A percentile compares a stretch with the other conserved stretches of the same genome.
Evolutionary conservation across 2,113 vertebrate species (phyloP).

Genomic region (Erinaceus europaeus): DNA sequence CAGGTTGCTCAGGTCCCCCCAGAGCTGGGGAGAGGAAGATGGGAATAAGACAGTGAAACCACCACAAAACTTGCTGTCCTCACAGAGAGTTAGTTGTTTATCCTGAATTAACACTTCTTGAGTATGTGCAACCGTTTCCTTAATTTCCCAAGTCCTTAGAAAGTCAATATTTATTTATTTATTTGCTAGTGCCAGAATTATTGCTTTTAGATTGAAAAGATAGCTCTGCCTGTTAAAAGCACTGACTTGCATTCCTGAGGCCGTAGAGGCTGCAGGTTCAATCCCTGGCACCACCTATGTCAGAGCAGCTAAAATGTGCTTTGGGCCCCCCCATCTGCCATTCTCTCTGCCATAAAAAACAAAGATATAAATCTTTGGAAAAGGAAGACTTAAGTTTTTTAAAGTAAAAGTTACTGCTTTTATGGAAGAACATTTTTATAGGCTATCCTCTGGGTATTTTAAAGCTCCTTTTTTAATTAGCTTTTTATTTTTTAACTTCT

Average conservation of each 20-base stretch:
- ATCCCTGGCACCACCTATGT: too few species aligned
- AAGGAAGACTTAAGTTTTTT: too few species aligned
- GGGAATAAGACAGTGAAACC: neutral
- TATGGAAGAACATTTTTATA: neutral
- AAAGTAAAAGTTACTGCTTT: too few species aligned
- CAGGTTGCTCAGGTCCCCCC: neutral
- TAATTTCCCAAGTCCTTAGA: constrained; percentile 22
- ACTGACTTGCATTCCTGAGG: too few species aligned
- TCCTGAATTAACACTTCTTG: neutral
- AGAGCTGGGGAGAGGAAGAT: neutral
- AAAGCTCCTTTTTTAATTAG: neutral
- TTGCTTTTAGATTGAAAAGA: too few species aligned
- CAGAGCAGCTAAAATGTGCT: too few species aligned
- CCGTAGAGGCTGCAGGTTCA: too few species aligned
- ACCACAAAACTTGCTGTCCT: neutral
- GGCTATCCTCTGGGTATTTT: neutral
- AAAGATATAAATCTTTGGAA: too few species aligned
- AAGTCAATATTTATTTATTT: neutral
- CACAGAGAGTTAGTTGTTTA: neutral
- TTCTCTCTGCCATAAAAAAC: too few species aligned
- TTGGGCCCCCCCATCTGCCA: too few species aligned
- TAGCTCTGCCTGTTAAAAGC: too few species aligned
- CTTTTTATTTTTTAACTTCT: neutral
- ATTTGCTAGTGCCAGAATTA: neutral
- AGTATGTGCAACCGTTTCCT: neutral